phyloP scores from a whole-genome alignment of 2,888 invertebrate genomes.

The Orchesellides sinensis region DNA sequence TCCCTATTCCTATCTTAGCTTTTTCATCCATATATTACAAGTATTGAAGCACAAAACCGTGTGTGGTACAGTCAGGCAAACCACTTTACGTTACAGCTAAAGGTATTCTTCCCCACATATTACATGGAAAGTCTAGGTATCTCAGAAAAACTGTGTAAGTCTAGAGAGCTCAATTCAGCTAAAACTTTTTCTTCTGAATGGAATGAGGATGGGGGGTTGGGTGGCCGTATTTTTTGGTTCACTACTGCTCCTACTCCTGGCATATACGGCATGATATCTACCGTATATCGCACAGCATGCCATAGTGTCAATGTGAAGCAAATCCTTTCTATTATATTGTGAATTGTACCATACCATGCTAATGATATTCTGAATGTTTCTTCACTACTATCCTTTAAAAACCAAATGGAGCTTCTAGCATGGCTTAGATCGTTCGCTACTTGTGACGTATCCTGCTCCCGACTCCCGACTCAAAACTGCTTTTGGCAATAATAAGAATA shows the following conservation, averaged over 20 bases:
- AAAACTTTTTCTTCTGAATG: conserved; percentile 52
- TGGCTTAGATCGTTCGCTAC: too few relatives aligned
- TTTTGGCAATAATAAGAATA: conserved; percentile 29
- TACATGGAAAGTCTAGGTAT: background rate
- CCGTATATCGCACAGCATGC: too few relatives aligned
- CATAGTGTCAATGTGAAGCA: too few relatives aligned
- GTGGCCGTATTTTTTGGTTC: conserved; percentile 45
- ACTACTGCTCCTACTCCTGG: conserved; percentile 37
- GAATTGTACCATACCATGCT: too few relatives aligned
- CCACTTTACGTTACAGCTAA: background rate
- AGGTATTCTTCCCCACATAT: background rate
- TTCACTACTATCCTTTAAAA: too few relatives aligned
- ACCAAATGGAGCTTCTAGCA: too few relatives aligned
- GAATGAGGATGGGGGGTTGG: conserved; percentile 56
- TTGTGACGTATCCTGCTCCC: conserved; percentile 12
- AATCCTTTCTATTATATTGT: too few relatives aligned
- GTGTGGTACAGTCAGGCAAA: background rate
- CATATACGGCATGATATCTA: conserved; percentile 2
- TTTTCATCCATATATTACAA: background rate
- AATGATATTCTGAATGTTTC: too few relatives aligned
- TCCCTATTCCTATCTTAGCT: background rate
- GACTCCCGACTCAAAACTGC: conserved; percentile 18
- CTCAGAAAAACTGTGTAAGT: too few relatives aligned
- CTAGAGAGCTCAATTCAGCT: conserved; percentile 1
- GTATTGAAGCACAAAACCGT: conserved; percentile 3